These are phyloP conservation scores for Bergia sp. DNA, from an alignment of 92 coral and sea anemone genomes.

Conservation along the genomic window DNA sequence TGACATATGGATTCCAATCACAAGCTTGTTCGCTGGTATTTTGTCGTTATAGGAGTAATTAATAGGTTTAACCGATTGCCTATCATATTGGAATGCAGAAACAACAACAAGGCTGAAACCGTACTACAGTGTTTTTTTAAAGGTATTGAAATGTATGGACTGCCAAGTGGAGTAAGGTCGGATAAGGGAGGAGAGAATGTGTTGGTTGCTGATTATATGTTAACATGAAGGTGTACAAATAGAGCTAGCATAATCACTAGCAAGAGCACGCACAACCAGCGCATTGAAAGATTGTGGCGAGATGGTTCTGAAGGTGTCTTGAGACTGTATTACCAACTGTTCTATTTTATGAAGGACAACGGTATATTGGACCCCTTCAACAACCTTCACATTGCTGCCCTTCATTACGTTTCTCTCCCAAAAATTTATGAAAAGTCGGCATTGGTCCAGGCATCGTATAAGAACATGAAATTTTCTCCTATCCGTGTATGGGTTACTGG, in stretches of 20 bases:
- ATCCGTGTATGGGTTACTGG: slow-evolving; percentile 69
- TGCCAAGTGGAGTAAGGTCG: slow-evolving; percentile 50
- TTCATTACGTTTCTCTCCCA: slow-evolving; percentile 63
- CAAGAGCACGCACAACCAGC: slow-evolving; percentile 61
- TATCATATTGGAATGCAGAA: slow-evolving; percentile 42
- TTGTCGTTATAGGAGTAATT: slow-evolving; percentile 43
- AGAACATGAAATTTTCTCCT: slow-evolving; percentile 66
- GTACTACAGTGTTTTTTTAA: slow-evolving; percentile 28
- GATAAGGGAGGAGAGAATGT: slow-evolving; percentile 61
- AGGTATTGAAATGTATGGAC: slow-evolving; percentile 28
- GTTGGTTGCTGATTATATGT: slow-evolving; percentile 48
- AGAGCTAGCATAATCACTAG: slow-evolving; percentile 62
- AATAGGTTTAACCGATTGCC: slow-evolving; percentile 56
- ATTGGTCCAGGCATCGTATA: slow-evolving; percentile 58
- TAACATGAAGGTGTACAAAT: slow-evolving; percentile 54
- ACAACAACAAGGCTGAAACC: slow-evolving; percentile 54
- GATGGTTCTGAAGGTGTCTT: slow-evolving; percentile 67
- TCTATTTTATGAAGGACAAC: slow-evolving; percentile 63
- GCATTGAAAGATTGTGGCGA: slow-evolving; percentile 61
- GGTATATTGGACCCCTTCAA: slow-evolving; percentile 60
- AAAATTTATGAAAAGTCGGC: slow-evolving; percentile 57
- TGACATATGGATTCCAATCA: slow-evolving; percentile 55
- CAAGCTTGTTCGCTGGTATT: slow-evolving; percentile 48
- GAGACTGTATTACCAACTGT: slow-evolving; percentile 54
- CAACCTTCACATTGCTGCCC: slow-evolving; percentile 66